Base-by-base conservation (phyloP, 2,888 invertebrate genomes). In the Dorcus hopei region DNA sequence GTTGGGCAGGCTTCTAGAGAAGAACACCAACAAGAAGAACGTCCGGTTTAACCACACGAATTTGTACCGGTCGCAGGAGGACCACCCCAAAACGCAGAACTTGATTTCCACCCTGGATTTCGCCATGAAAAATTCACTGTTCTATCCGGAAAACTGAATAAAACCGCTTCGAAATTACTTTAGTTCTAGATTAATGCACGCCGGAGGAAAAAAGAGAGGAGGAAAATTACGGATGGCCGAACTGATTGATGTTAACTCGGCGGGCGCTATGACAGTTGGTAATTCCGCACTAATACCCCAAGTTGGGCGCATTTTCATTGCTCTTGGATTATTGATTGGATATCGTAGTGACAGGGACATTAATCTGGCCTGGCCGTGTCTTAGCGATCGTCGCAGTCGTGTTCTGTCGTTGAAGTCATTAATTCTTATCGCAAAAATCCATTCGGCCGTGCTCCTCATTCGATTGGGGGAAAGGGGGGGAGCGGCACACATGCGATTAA, bases 121-220 rank as follows among this genome's bases (percentile, higher is more conserved):
- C 38, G 67, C 69, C 26, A 61, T 72, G 52, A 64, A 68, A 52
- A 67, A 72, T 62, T 70, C 72, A 3, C 60, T 73, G 42, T 72
- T 58, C 52, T 58, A 54, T 43, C 38, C 38, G 16, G 45, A 45
- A 33, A 33, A 33, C 26, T 33, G 7, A 33, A 33, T 33, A 19
- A 19, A 19, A 19, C 19, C 3, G 19, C 19, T 19, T 19, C 3
- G 19, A 19, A 19, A 19, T 19, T 19, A 19, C 2, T 1, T 19
- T 2, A 19, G 19, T 19, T 19, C 2, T 6, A 33, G 26, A 33
- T 6, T 33, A 33, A 33, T 33, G 26, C 26, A 33, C 26, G 19
- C 26, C 26, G 26, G 19, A 45, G 14, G n/a, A 52, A 58, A n/a
- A 58, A 47, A 51, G 33, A 26, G 48, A n/a, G 33, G 54, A 54